Conservation (phyloP, 92 coral and sea anemone species). For the Porites lobata region DNA sequence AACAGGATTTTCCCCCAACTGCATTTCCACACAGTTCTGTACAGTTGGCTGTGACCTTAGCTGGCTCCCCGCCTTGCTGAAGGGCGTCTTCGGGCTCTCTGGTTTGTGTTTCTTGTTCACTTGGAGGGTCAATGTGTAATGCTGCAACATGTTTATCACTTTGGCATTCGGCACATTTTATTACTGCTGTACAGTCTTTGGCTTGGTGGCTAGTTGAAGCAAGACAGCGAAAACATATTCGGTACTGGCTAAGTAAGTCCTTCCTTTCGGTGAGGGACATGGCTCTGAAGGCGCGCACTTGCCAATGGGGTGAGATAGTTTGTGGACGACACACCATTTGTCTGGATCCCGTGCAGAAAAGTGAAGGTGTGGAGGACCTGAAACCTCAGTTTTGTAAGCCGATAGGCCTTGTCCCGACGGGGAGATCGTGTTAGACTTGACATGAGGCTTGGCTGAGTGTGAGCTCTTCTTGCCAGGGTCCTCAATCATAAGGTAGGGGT, state of each 20-base stretch:
- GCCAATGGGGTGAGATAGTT: conserved; percentile 49
- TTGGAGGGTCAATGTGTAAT: conserved; percentile 26
- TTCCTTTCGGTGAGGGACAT: conserved; percentile 46
- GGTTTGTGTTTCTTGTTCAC: neutral
- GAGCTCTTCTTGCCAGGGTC: neutral
- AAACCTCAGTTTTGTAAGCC: conserved; percentile 15
- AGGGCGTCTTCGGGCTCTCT: conserved; percentile 2
- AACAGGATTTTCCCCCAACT: conserved; percentile 39
- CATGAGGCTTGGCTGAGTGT: neutral
- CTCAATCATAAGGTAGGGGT: conserved; percentile 61
- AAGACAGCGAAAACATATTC: conserved; percentile 26
- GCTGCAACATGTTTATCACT: conserved; percentile 64
- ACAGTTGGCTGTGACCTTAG: conserved; percentile 23
- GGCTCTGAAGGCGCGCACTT: conserved; percentile 61
- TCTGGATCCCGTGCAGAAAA: neutral
- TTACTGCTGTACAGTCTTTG: conserved; percentile 28
- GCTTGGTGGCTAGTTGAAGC: conserved; percentile 37
- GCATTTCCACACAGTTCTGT: conserved; percentile 43
- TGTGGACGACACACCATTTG: conserved; percentile 56
- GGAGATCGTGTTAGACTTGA: neutral
- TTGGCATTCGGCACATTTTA: conserved; percentile 53
- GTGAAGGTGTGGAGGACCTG: neutral
- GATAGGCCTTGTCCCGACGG: conserved; percentile 5
- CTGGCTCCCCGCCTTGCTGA: conserved; percentile 59
- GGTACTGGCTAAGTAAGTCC: conserved; percentile 26